Conservation (phyloP, 1,140 invertebrate species). For the Drosophila lowei region DNA sequence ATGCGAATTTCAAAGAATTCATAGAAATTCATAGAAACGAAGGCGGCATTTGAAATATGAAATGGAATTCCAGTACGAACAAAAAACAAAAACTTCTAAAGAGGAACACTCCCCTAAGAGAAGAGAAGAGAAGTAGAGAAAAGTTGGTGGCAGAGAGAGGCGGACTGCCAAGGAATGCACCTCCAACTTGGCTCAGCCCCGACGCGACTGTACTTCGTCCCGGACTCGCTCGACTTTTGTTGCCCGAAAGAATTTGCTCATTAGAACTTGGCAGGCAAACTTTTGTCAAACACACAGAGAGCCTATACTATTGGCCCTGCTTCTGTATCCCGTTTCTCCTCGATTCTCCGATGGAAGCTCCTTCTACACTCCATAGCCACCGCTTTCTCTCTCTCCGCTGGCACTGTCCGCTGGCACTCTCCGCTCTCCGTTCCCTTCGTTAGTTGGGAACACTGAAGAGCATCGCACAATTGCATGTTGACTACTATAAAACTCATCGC, state of each 20-base stretch:
- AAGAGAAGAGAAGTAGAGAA: conserved; percentile 5
- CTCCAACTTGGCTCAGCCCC: not conserved
- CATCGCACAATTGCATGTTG: conserved; percentile 70
- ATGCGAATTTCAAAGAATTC: too few species aligned
- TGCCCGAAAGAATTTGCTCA: conserved; percentile 60
- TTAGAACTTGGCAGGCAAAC: conserved; percentile 55
- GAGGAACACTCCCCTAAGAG: not conserved
- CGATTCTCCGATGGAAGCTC: too few species aligned
- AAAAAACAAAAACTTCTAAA: too few species aligned
- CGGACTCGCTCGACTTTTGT: conserved; percentile 34
- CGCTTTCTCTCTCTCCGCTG: not conserved
- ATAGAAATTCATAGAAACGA: too few species aligned
- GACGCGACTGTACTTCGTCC: not conserved
- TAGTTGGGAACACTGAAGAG: conserved; percentile 45
- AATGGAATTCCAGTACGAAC: too few species aligned
- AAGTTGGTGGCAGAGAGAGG: conserved; percentile 18
- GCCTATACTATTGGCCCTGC: conserved; percentile 14
- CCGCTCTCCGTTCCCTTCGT: conserved; percentile 40
- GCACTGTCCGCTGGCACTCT: not conserved
- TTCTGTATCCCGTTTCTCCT: too few species aligned
- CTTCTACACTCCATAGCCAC: not conserved
- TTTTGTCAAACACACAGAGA: conserved; percentile 40
- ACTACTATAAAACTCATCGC: conserved; percentile 65
- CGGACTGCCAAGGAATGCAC: conserved; percentile 15
- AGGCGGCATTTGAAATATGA: too few species aligned